A percentile compares a stretch with the other conserved stretches of the same genome.
Evolutionary conservation across 2,113 vertebrate species (phyloP).

Genomic region (Okapia johnstoni): DNA sequence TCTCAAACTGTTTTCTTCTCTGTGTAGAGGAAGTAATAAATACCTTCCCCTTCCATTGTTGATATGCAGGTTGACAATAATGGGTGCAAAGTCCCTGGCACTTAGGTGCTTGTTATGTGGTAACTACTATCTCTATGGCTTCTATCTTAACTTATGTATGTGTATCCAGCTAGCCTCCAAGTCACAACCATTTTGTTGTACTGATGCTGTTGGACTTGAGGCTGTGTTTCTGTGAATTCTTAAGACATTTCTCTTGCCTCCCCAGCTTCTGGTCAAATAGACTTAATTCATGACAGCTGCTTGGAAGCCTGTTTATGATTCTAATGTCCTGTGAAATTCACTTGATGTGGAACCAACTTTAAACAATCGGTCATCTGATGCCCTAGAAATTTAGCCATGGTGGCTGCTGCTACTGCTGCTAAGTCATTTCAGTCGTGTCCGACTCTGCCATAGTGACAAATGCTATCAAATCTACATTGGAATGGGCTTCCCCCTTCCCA

Average conservation of each 20-base stretch:
- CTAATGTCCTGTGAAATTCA: neutral
- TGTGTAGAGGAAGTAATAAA: neutral
- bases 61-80: too few relatives aligned
- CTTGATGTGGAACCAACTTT: neutral
- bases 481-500: neutral
- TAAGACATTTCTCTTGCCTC: neutral
- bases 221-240: neutral
- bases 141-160: neutral
- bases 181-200: neutral
- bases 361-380: neutral
- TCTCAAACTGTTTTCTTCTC: neutral
- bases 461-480: neutral
- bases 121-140: neutral
- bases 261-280: neutral
- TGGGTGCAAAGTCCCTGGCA: neutral
- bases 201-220: neutral
- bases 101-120: fast-evolving
- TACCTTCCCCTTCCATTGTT: fast-evolving
- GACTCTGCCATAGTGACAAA: neutral
- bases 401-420: too few relatives aligned
- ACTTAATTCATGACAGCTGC: neutral
- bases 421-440: too few relatives aligned
- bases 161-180: neutral
- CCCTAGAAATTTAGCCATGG: neutral
- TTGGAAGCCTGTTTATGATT: conserved; percentile 1